Base-by-base conservation (phyloP, 2,797 vertebrate genomes). In the Setipinna tenuifilis region DNA sequence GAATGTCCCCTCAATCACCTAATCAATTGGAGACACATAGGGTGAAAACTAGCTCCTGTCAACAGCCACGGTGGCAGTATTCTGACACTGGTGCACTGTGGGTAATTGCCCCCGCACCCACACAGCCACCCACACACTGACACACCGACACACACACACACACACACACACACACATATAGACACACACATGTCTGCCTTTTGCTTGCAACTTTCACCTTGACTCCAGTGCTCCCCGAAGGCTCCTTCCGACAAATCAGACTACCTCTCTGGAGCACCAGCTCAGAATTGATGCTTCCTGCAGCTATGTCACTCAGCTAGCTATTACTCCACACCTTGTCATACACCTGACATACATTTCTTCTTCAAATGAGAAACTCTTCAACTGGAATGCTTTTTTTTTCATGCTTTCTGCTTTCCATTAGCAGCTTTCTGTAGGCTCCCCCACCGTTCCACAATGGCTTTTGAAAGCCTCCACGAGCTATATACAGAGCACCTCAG, bases 1-100 rank as follows among this genome's bases (percentile, higher is more conserved):
- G 87, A 93, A 92, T 93, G 88, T 89, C 89, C 83, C 93, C 89
- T 92, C 91, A 93, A 94, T 93, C 91, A 93, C 87, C 89, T 91
- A 91, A 93, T 94, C 93, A 93, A 91, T 93, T 88, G 91, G 89
- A 89, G 91, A 92, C 89, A 90, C 91, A 89, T 85, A 85, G 88
- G 89, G 91, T 90, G 92, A 93, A 91, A 82, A 88, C 68, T 87
- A 91, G 89, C 89, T 92, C 91, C 89, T 90, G 91, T 71, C 16
- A 82, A 84, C 80, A 75, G 83, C 83, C 80, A 46, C 62, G 23
- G 10, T 28, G 81, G 50, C 19, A 17, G 59, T 28, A 16, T 86
- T 82, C 44, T 62, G 62, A 31, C 80, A 82, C 61, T 3, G 59
- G 28, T 61, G 85, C 9, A 41, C 19, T 44, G 35, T 78, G 71